Evolutionary conservation across 2,888 invertebrate species (phyloP).

Genomic region (Phyllotreta cruciferae): DNA sequence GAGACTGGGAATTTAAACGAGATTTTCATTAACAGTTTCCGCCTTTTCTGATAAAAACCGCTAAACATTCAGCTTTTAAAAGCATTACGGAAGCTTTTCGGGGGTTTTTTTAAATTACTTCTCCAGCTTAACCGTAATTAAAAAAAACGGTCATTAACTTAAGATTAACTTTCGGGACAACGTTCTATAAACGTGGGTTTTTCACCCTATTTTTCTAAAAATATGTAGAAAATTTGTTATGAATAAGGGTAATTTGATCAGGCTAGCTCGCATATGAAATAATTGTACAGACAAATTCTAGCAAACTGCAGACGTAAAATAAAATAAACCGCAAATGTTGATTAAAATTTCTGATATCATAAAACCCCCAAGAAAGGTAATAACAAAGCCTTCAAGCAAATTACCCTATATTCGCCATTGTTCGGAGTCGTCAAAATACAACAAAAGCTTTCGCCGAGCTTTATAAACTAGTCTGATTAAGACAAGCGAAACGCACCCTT

Average conservation of each 20-base stretch:
- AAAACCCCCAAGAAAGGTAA: constrained; percentile 31
- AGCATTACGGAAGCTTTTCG: constrained; percentile 10
- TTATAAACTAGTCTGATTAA: constrained; percentile 60
- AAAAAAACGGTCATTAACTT: constrained; percentile 2
- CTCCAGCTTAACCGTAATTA: constrained; percentile 8
- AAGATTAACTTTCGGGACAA: constrained; percentile 1
- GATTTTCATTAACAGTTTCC: constrained; percentile 55
- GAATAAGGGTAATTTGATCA: too few relatives aligned
- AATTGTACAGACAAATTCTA: too few relatives aligned
- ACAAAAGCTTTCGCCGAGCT: constrained; percentile 57
- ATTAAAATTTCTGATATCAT: constrained; percentile 26
- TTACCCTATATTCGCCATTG: constrained; percentile 57
- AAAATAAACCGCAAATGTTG: constrained; percentile 16
- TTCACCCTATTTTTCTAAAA: too few relatives aligned
- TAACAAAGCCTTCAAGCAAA: constrained; percentile 47
- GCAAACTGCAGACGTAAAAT: neutral
- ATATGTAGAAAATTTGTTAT: too few relatives aligned
- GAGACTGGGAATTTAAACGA: constrained; percentile 47
- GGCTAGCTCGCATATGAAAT: too few relatives aligned
- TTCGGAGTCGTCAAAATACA: constrained; percentile 58
- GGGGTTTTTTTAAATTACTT: constrained; percentile 7
- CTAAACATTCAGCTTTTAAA: constrained; percentile 16
- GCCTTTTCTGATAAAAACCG: constrained; percentile 32
- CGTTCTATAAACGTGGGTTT: neutral
- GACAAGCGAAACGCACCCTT: constrained; percentile 58